A percentile compares a stretch with the other conserved stretches of the same genome.
Conservation (phyloP, 2,113 vertebrate genomes). For the Parus major region DNA sequence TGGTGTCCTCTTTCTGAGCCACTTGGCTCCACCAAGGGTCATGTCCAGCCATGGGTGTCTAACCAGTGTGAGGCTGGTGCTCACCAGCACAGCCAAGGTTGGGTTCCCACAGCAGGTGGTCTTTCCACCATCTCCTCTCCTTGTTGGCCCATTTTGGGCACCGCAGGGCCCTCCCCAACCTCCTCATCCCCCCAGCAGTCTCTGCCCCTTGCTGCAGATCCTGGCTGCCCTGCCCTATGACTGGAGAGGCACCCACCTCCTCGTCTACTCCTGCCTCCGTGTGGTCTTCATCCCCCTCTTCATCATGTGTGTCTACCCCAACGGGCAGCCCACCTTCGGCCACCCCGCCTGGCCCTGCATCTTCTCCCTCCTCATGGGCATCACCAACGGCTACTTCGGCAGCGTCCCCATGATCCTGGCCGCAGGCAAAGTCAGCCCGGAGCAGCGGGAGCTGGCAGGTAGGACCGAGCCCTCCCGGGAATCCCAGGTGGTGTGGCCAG, state of each 20-base stretch:
- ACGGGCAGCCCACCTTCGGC: slow-evolving; percentile 79
- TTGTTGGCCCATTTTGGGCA: background rate
- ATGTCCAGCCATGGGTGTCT: background rate
- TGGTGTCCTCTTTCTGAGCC: background rate
- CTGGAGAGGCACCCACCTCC: slow-evolving; percentile 89
- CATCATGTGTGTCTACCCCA: slow-evolving; percentile 94
- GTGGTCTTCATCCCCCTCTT: slow-evolving; percentile 97
- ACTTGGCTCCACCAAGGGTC: background rate
- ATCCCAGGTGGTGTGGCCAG: rapidly evolving
- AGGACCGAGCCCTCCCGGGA: background rate
- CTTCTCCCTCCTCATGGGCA: slow-evolving; percentile 96
- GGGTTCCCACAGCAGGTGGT: background rate
- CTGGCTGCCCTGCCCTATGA: slow-evolving; percentile 92
- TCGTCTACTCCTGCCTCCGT: slow-evolving; percentile 88
- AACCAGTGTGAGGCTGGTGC: background rate
- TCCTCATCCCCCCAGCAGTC: background rate
- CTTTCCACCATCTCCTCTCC: background rate
- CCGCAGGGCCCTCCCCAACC: rapidly evolving
- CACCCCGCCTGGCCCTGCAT: slow-evolving; percentile 97
- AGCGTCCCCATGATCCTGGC: slow-evolving; percentile 98
- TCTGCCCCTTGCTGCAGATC: slow-evolving; percentile 77
- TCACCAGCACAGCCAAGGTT: rapidly evolving
- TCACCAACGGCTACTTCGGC: slow-evolving; percentile 95
- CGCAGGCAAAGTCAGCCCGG: slow-evolving; percentile 88
- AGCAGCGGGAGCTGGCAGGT: slow-evolving; percentile 96